Base-by-base conservation (phyloP, 2,113 vertebrate species). In the Bufo gargarizans region DNA sequence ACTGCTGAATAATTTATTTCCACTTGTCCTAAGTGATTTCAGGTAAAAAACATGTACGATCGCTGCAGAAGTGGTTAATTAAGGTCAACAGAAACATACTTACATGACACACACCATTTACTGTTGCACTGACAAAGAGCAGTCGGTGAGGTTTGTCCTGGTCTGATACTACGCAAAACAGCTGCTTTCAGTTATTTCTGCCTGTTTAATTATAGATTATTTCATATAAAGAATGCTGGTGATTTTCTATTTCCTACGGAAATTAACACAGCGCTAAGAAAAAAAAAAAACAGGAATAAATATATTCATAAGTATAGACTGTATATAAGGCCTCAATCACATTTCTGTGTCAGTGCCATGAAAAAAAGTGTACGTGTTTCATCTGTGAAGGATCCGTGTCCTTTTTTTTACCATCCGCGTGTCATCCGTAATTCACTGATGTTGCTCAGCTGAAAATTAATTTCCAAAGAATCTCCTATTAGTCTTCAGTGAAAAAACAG, bases 51-150 rank as follows among this genome's bases (percentile, higher is more conserved):
- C 84, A 77, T 76, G 71, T 76, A 58, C 49, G 58, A 50, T 77
- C 45, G 45, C 55, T 50, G 72, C 65, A 77, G 56, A 77, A 77
- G 56, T 61, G 72, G 84, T 77, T 77, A 86, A 77, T 77, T 86
- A 77, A 86, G 84, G 84, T 77, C 84, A 86, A 86, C 72, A 86
- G 71, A 45, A 77, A 85, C 72, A 85, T 45, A 72, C n/a, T 85
- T 59, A 59, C 69, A 85, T 59, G 71, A 74, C 84, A 85, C 84
- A 76, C 53, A 85, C 67, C 82, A 84, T 56, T 74, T 74, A 85
- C n/a, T 77, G 56, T 50, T 86, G 20, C 45, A 77, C 17, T 86
- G 84, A 77, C 58, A 86, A 74, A 74, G 82, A 84, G 69, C 67
- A 85, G 69, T 58, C 20, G 69, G 53, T 58, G 43, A 7, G 77